Base-by-base conservation (phyloP, 2,113 vertebrate species). In the Myotis davidii region DNA sequence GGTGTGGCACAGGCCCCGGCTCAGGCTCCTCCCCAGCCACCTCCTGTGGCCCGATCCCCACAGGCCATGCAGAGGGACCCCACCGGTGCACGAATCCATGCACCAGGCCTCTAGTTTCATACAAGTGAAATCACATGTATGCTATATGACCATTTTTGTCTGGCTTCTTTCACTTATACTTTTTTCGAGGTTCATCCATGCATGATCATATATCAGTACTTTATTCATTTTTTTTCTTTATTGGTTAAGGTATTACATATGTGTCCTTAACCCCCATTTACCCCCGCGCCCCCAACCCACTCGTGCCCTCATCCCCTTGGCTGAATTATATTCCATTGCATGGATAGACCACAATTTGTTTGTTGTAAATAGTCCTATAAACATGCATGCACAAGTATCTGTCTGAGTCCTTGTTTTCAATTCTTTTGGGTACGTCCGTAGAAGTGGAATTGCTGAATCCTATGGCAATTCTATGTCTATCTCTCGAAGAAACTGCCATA, bases 321-420 rank as follows among this genome's bases (percentile, higher is more conserved):
- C 12, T 37, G 73, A 59, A 9, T 52, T 16, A 12, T 25, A 77
- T 3, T 29, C 78, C 72, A 9, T 0, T 0, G 52, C 5, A 20
- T 0, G 6, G n/a, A 45, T 0, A 20, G 21, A 11, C 32, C 14
- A 23, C 52, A 3, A 10, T 16, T 13, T 13, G 32, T 42, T 5
- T 3, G 9, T 4, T 23, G 29, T 10, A 42, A 37, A 21, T 0
- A 34, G 14, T 3, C 5, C 23, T 29, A 0, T 27, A 10, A 37
- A 8, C 2, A 0, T 0, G 1, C 9, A 5, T 12, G 7, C 1
- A 1, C 1, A 0, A 20, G 0, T 5, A 2, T 3, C 34, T 16
- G 37, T 9, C 11, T 5, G 54, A 37, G 82, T 18, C 1, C 27
- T 59, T 42, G 59, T 8, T n/a, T 25, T 48, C 34, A 17, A 18